Evolutionary conservation across 2,888 invertebrate genomes (phyloP).

Genomic region (Aleiodes leptofemur): DNA sequence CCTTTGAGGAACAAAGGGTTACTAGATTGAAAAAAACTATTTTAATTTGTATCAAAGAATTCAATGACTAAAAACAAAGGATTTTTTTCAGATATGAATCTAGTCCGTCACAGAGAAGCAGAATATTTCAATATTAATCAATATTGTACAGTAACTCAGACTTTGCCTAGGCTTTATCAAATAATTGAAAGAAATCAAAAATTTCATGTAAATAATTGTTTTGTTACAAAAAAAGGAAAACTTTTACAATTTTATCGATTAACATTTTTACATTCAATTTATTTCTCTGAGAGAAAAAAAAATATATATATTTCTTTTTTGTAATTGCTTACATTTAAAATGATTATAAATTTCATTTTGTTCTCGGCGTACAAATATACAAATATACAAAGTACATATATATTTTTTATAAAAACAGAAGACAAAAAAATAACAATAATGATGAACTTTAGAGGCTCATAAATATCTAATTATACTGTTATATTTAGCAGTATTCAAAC

Average conservation of each 20-base stretch:
- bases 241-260: constrained; percentile 13
- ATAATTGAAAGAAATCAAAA: too few relatives aligned
- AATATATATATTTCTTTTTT: constrained; percentile 5
- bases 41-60: not conserved
- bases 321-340: constrained; percentile 23
- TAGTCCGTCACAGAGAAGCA: constrained; percentile 5
- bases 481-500: constrained; percentile 9
- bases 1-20: too few relatives aligned
- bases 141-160: constrained; percentile 9
- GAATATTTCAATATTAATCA: constrained; percentile 6
- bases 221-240: not conserved
- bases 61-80: constrained; percentile 8
- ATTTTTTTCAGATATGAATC: constrained; percentile 17
- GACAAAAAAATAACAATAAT: not conserved
- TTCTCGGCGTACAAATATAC: constrained; percentile 44
- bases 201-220: too few relatives aligned
- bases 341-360: constrained; percentile 30
- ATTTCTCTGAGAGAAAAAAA: constrained; percentile 6
- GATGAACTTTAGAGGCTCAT: constrained; percentile 26
- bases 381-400: constrained; percentile 41
- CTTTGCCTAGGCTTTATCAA: not conserved
- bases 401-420: constrained; percentile 42
- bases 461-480: constrained; percentile 42
- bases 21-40: too few relatives aligned
- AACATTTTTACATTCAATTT: too few relatives aligned